These are phyloP conservation scores for Alectura lathami DNA, from an alignment of 2,113 vertebrate species.

Conservation along the genomic window DNA sequence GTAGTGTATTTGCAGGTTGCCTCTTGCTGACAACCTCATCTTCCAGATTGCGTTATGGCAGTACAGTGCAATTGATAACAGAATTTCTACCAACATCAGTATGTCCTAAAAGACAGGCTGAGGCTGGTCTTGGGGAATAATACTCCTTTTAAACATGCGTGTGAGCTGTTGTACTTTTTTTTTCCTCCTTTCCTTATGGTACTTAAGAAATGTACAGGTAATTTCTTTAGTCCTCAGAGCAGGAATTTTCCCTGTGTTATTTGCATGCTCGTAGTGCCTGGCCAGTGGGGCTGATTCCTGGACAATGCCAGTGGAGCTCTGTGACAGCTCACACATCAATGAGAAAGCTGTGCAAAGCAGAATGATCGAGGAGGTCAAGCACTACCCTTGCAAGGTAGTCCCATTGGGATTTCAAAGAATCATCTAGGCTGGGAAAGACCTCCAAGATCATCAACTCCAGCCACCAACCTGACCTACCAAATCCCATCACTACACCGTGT, in stretches of 20 bases:
- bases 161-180: not conserved
- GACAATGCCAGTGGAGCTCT: not conserved
- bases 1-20: not conserved
- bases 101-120: not conserved
- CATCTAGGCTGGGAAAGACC: not conserved
- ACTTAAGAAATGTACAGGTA: not conserved
- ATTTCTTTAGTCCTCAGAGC: not conserved
- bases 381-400: not conserved
- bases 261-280: not conserved
- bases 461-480: not conserved
- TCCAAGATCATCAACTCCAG: not conserved
- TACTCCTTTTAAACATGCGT: not conserved
- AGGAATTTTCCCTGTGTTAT: not conserved
- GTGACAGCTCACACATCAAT: not conserved
- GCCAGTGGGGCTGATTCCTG: not conserved
- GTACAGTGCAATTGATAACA: not conserved
- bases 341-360: not conserved
- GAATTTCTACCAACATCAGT: not conserved
- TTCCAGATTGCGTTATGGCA: not conserved
- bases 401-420: not conserved
- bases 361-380: not conserved
- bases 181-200: not conserved
- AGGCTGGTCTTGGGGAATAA: not conserved
- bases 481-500: not conserved
- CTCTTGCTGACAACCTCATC: not conserved